Base-by-base conservation (phyloP, 1,140 invertebrate genomes). In the Campodea augens region DNA sequence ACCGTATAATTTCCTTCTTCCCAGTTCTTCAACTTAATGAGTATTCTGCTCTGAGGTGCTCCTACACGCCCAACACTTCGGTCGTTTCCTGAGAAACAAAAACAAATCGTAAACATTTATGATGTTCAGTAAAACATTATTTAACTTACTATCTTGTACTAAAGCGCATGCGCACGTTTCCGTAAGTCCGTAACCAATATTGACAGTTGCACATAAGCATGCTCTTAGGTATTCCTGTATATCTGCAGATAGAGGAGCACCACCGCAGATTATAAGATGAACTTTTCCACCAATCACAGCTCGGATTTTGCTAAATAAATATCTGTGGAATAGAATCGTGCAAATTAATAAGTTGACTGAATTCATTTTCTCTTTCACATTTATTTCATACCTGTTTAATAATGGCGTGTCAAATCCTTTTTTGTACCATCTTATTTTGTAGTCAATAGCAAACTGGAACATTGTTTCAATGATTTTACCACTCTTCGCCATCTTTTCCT, bases 141-240 rank as follows among this genome's bases (percentile, higher is more conserved):
- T 32, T 23, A 50, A 70, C 69, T 65, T 67, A 78, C 78, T 64
- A 59, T 90, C 79, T 73, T 87, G 83, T 43, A 93, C 80, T 15
- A 87, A 83, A 22, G 86, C 88, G 56, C 82, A 88, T 2, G 89
- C 92, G 52, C 82, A 84, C 7, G 91, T 96, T 72, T 98, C 93
- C 1, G 95, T 98, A 25, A 98, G 73, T 5, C 93, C 95, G 66
- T 98, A 98, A 38, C 93, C 95, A 60, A 93, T 89, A 40, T 86
- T 74, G 20, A 98, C 75, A 38, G 80, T 78, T 37, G 84, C 78
- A 59, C 88, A 95, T 20, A 98, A 72, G 59, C 89, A 93, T 45
- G 86, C 77, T 59, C 91, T 82, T 52, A 96, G 86, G 60, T 96
- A 92, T 54, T 80, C 75, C 57, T 98, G 92, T 5, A 92, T 97